Evolutionary conservation across 2,888 invertebrate species (phyloP).

Genomic region (Ashinkailepas kermadecensis): DNA sequence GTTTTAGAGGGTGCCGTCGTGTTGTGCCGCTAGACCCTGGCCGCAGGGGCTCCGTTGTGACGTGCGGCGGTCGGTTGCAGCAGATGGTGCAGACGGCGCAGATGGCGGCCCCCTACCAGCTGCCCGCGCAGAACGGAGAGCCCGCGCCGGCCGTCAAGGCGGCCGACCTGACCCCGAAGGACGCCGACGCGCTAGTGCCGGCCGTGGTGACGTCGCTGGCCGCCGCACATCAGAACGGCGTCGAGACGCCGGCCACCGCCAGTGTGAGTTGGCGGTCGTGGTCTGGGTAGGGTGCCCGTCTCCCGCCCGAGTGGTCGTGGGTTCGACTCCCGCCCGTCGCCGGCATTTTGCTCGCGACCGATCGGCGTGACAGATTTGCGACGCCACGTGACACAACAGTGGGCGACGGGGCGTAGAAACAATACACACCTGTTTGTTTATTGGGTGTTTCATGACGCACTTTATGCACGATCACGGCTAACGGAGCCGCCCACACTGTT

Average conservation of each 20-base stretch:
- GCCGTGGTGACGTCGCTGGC: conserved; percentile 31
- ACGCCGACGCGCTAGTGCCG: conserved; percentile 38
- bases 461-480: too few species aligned
- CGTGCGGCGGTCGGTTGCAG: conserved; percentile 50
- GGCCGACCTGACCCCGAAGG: conserved; percentile 44
- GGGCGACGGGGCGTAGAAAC: too few species aligned
- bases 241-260: conserved; percentile 38
- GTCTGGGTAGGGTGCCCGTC: not conserved
- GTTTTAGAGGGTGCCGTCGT: too few species aligned
- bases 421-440: too few species aligned
- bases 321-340: too few species aligned
- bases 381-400: too few species aligned
- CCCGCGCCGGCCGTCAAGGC: conserved; percentile 40
- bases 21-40: not conserved
- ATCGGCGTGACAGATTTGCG: too few species aligned
- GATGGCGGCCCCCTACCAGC: conserved; percentile 48
- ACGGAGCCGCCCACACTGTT: too few species aligned
- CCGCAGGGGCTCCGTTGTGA: not conserved
- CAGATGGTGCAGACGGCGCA: conserved; percentile 86
- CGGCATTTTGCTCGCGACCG: too few species aligned
- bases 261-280: not conserved
- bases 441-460: too few species aligned
- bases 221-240: conserved; percentile 34
- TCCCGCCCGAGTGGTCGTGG: too few species aligned
- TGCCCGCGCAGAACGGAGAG: conserved; percentile 41